A percentile compares a stretch with the other conserved stretches of the same genome.
Evolutionary conservation across 2,113 vertebrate genomes (phyloP).

Genomic region (Alligator sinensis): DNA sequence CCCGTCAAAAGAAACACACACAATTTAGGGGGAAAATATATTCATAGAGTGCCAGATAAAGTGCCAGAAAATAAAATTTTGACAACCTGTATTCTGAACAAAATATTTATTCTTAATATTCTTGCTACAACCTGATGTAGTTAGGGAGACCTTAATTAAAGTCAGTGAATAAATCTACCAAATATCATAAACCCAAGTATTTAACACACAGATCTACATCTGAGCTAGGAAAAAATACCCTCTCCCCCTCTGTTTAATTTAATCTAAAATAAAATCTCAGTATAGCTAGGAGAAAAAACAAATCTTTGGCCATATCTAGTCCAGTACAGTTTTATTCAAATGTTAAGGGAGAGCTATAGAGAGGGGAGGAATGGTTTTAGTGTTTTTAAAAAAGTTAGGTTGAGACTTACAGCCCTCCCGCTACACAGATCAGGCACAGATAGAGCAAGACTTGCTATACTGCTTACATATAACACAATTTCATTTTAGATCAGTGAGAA

Average conservation of each 20-base stretch:
- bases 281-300: neutral
- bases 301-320: neutral
- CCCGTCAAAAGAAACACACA: too few species aligned
- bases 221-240: neutral
- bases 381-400: neutral
- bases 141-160: neutral
- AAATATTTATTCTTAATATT: neutral
- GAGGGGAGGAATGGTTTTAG: neutral
- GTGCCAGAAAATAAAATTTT: neutral
- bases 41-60: neutral
- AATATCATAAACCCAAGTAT: neutral
- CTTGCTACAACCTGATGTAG: neutral
- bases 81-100: rapidly evolving
- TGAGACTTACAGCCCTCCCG: neutral
- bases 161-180: rapidly evolving
- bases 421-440: neutral
- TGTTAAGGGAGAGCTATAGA: neutral
- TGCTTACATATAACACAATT: neutral
- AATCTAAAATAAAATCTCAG: neutral
- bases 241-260: neutral
- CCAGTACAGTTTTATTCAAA: neutral
- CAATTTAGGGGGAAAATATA: neutral
- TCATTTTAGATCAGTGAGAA: neutral
- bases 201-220: rapidly evolving
- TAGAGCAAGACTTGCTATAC: neutral